A percentile compares a stretch with the other conserved stretches of the same genome.
phyloP scores from a whole-genome alignment of 1,140 invertebrate species.

The Araneus ventricosus region DNA sequence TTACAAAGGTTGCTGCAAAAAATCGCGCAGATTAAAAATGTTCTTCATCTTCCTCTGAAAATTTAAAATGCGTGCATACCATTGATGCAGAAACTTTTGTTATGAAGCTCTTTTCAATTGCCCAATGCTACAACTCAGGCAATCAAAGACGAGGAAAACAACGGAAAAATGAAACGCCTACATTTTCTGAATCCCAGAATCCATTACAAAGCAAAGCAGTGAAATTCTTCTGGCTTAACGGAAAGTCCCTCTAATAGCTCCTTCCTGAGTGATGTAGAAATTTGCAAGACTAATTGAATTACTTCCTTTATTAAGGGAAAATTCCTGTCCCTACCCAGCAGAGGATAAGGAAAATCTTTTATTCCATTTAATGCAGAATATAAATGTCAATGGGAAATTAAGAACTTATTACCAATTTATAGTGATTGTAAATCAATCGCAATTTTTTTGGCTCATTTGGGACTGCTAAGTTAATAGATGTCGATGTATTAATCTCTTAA shows the following conservation, averaged over 20 bases:
- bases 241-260: not conserved
- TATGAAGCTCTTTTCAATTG: not conserved
- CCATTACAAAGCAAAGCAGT: not conserved
- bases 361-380: not conserved
- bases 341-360: not conserved
- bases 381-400: not conserved
- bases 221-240: not conserved
- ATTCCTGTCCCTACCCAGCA: not conserved
- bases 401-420: not conserved
- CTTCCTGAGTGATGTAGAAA: not conserved
- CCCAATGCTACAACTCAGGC: not conserved
- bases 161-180: not conserved
- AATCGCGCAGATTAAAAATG: too few relatives aligned
- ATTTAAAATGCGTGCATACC: not conserved
- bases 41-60: not conserved
- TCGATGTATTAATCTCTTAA: too few relatives aligned
- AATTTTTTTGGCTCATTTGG: not conserved
- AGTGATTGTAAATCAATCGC: not conserved
- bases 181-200: conserved; percentile 3
- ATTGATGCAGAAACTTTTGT: not conserved
- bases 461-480: not conserved
- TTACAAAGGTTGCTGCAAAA: too few relatives aligned
- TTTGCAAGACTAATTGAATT: conserved; percentile 38
- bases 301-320: not conserved
- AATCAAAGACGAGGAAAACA: not conserved